Evolutionary conservation across 1,140 invertebrate genomes (phyloP).

Genomic region (Anthonomus grandis): DNA sequence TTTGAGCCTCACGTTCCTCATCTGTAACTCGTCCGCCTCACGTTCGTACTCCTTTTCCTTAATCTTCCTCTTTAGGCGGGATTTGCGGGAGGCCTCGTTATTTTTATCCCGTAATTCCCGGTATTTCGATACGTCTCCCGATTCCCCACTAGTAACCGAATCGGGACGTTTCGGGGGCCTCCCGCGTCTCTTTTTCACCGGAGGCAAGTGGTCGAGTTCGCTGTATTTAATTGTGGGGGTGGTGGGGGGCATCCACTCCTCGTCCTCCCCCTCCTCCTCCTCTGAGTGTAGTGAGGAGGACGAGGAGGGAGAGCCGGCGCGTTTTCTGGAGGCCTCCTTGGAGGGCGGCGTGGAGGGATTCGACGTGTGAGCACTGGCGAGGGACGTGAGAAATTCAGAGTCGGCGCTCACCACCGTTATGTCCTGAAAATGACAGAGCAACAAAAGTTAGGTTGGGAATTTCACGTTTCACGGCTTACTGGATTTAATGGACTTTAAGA

Average conservation of each 20-base stretch:
- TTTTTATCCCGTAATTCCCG: slow-evolving; percentile 68
- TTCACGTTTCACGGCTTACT: too few relatives aligned
- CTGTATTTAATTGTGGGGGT: too few relatives aligned
- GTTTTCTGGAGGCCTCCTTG: background rate
- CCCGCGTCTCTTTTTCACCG: slow-evolving; percentile 24
- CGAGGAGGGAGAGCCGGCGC: background rate
- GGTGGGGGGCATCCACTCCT: slow-evolving; percentile 40
- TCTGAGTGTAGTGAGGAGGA: too few relatives aligned
- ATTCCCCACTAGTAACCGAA: slow-evolving; percentile 43
- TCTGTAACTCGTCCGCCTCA: slow-evolving; percentile 37
- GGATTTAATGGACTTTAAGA: too few relatives aligned
- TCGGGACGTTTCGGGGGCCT: slow-evolving; percentile 39
- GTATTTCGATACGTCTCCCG: slow-evolving; percentile 51
- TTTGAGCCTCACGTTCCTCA: slow-evolving; percentile 42
- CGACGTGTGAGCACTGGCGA: slow-evolving; percentile 2
- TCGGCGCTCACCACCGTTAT: slow-evolving; percentile 21
- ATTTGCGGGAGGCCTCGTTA: slow-evolving; percentile 71
- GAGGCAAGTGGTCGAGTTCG: too few relatives aligned
- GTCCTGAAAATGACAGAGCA: slow-evolving; percentile 29
- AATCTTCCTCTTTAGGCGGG: slow-evolving; percentile 66
- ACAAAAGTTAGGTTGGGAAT: too few relatives aligned
- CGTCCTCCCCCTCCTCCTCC: slow-evolving; percentile 35
- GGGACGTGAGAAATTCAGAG: slow-evolving; percentile 13
- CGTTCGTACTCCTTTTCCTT: slow-evolving; percentile 53
- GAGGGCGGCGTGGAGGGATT: background rate